Conservation (phyloP, 1,140 invertebrate species). For the Megalopta genalis region DNA sequence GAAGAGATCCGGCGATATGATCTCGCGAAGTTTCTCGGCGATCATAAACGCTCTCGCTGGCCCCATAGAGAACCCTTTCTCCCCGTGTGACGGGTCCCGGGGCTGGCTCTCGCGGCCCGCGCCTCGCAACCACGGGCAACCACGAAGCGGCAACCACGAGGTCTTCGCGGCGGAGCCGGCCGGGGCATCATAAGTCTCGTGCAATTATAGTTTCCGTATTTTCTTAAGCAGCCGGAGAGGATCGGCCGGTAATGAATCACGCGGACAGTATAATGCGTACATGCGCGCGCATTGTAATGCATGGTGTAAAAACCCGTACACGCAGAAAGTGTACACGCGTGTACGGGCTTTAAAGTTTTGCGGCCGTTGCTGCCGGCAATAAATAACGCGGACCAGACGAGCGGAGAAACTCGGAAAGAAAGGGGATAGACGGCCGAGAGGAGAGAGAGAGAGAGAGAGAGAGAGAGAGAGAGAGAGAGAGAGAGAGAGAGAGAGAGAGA, state of each 20-base stretch:
- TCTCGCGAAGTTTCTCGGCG: constrained; percentile 52
- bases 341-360: constrained; percentile 64
- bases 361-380: constrained; percentile 63
- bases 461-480: background rate
- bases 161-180: background rate
- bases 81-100: background rate
- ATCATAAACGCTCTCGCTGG: constrained; percentile 52
- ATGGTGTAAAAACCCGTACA: constrained; percentile 66
- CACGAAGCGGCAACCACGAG: too few species aligned
- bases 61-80: background rate
- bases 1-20: constrained; percentile 63
- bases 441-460: background rate
- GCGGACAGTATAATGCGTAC: constrained; percentile 73
- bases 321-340: constrained; percentile 61
- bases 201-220: constrained; percentile 77
- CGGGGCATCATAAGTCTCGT: constrained; percentile 72
- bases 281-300: constrained; percentile 70
- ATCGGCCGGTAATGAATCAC: constrained; percentile 75
- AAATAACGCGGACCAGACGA: constrained; percentile 66
- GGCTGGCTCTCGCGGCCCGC: too few species aligned
- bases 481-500: background rate
- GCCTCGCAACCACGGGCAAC: too few species aligned
- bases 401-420: constrained; percentile 41
- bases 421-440: constrained; percentile 15
- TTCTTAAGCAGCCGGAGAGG: constrained; percentile 71